Evolutionary conservation across 2,113 vertebrate genomes (phyloP), one percentile per base, ranked within the genome.

Genomic region (Raja brachyura): DNA sequence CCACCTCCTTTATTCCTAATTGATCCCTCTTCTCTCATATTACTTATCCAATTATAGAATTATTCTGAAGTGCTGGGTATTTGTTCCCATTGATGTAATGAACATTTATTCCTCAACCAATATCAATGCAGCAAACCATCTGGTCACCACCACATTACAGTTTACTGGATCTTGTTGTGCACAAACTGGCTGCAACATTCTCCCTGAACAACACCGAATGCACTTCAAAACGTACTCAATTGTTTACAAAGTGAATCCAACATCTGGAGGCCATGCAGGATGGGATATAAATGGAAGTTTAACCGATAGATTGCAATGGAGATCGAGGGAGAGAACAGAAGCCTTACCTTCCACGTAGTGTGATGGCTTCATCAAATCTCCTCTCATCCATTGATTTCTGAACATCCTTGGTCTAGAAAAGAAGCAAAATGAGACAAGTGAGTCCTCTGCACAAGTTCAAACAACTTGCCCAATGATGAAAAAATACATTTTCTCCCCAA

Each of bases 331-430:
- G 22, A 13, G 63, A 25, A 13, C 7, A 66, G 13, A 78, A n/a
- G 5, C 7, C 96, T 97, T 93, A 99, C 98, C 98, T 97, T 94
- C 98, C 98, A 0, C 98, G 97, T 54, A 99, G 96, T 95, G 98
- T 97, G 92, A 99, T 97, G 78, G 98, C 97, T 90, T 99, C 98
- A 0, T 98, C 97, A 94, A 99, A 99, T 76, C 96, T 96, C 95
- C 97, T 97, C 94, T 98, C 98, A 2, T 98, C 97, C 98, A 99
- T 99, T 93, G 98, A 97, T 59, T 94, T 98, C 96, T 99, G 98
- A 76, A 99, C 98, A 22, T 98, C 96, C 94, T 99, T 99, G 79
- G 97, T 97, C 96, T 97, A 93, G 39, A 93, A 94, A 93, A 0
- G 18, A 93, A 78, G 56, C 63, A 20, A 73, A 92, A 92, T n/a